A percentile compares a stretch with the other conserved stretches of the same genome.
Evolutionary conservation across 2,888 invertebrate species (phyloP).

Genomic region (Anaspis maculata): DNA sequence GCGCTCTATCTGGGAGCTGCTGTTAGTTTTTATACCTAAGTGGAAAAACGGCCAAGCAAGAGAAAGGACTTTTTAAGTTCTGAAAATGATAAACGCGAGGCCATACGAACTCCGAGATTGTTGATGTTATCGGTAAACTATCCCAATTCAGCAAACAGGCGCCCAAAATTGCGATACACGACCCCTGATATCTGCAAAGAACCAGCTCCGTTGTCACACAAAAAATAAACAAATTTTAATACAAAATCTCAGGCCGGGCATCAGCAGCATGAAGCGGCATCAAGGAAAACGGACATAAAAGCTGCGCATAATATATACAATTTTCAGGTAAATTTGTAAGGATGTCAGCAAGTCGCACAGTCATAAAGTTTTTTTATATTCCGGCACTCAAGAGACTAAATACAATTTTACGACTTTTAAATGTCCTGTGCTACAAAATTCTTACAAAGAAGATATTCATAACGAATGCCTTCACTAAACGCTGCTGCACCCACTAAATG

Average conservation of each 20-base stretch:
- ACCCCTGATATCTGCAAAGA: constrained; percentile 34
- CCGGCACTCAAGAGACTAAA: constrained; percentile 25
- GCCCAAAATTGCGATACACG: constrained; percentile 39
- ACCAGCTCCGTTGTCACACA: constrained; percentile 23
- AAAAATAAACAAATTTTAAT: constrained; percentile 35
- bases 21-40: background rate
- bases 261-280: too few relatives aligned
- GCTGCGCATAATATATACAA: constrained; percentile 14
- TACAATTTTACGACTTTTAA: constrained; percentile 28
- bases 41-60: constrained; percentile 5
- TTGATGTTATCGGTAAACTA: constrained; percentile 41
- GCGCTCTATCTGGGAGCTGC: background rate
- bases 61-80: constrained; percentile 31
- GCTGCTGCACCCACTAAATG: constrained; percentile 24
- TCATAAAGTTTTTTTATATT: constrained; percentile 19
- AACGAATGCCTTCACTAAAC: constrained; percentile 21
- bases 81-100: constrained; percentile 40
- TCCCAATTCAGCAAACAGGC: constrained; percentile 38
- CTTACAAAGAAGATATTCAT: constrained; percentile 25
- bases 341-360: constrained; percentile 16
- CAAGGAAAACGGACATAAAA: constrained; percentile 2
- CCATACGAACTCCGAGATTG: constrained; percentile 38
- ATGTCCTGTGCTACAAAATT: constrained; percentile 22
- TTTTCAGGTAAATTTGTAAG: constrained; percentile 19
- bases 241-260: constrained; percentile 8